Evolutionary conservation across 2,888 invertebrate species (phyloP).

Genomic region (Tenthredo livida): DNA sequence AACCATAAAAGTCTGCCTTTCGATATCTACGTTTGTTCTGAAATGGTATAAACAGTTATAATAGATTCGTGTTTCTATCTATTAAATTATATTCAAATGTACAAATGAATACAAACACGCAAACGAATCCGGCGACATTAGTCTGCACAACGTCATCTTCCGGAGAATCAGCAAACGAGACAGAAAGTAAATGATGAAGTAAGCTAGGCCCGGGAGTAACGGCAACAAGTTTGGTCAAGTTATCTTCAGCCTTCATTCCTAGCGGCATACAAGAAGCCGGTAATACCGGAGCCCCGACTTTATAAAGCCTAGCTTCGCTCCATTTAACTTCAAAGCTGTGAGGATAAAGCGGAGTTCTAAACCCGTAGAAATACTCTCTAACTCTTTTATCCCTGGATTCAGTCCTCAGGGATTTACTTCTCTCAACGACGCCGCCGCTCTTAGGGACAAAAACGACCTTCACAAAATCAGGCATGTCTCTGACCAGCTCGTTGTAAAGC

Average conservation of each 20-base stretch:
- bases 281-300: slow-evolving; percentile 95
- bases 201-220: slow-evolving; percentile 88
- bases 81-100: not conserved
- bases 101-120: slow-evolving; percentile 86
- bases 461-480: slow-evolving; percentile 96
- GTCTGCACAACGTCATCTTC: slow-evolving; percentile 93
- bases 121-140: slow-evolving; percentile 94
- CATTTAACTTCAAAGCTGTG: slow-evolving; percentile 97
- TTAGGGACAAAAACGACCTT: slow-evolving; percentile 96
- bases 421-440: slow-evolving; percentile 97
- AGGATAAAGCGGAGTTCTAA: slow-evolving; percentile 90
- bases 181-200: slow-evolving; percentile 92
- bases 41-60: slow-evolving; percentile 66
- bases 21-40: slow-evolving; percentile 94
- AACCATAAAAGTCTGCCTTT: slow-evolving; percentile 92
- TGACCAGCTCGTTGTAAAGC: slow-evolving; percentile 94
- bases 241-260: slow-evolving; percentile 96
- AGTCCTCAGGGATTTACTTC: slow-evolving; percentile 85
- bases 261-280: slow-evolving; percentile 98
- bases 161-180: slow-evolving; percentile 90
- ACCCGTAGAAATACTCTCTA: slow-evolving; percentile 97
- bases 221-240: slow-evolving; percentile 92
- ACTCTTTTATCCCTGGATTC: slow-evolving; percentile 91
- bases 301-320: slow-evolving; percentile 93
- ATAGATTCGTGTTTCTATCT: slow-evolving; percentile 30